These are phyloP conservation scores for Mergus octosetaceus DNA, from an alignment of 2,797 vertebrate species.

Conservation along the genomic window DNA sequence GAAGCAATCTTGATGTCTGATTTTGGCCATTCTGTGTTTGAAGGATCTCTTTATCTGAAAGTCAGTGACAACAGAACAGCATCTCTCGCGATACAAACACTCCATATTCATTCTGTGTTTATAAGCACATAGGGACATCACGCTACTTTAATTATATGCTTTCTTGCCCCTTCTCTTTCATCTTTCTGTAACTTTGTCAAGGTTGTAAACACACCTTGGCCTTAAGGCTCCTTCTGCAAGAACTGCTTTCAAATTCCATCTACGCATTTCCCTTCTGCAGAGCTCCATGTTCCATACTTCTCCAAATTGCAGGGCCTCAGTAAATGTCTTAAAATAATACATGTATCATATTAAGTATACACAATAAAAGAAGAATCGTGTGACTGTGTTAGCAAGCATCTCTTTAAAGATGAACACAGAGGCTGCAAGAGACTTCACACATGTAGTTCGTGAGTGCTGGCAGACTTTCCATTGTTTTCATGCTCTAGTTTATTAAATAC, in stretches of 20 bases:
- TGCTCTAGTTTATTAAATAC: not conserved
- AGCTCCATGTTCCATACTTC: conserved; percentile 20
- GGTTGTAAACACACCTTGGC: conserved; percentile 64
- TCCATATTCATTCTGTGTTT: not conserved
- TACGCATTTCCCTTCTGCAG: not conserved
- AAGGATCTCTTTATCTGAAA: not conserved
- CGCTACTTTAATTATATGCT: conserved; percentile 66
- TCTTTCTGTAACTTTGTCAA: conserved; percentile 62
- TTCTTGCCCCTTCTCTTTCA: conserved; percentile 55
- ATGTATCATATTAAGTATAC: not conserved
- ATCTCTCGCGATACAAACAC: not conserved
- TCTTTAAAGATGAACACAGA: conserved; percentile 32
- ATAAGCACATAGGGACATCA: conserved; percentile 30
- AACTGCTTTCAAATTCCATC: conserved; percentile 44
- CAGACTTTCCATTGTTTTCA: conserved; percentile 26
- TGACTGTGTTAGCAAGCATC: not conserved
- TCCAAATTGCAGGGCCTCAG: conserved; percentile 28
- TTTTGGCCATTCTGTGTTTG: not conserved
- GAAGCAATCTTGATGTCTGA: not conserved
- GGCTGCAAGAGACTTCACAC: conserved; percentile 15
- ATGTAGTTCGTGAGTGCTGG: not conserved
- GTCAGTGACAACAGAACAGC: not conserved
- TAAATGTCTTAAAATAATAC: conserved; percentile 29
- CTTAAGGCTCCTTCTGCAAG: conserved; percentile 53
- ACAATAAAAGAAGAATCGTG: not conserved